Conservation (phyloP, 2,797 vertebrate genomes). For the Notolabrus celidotus region DNA sequence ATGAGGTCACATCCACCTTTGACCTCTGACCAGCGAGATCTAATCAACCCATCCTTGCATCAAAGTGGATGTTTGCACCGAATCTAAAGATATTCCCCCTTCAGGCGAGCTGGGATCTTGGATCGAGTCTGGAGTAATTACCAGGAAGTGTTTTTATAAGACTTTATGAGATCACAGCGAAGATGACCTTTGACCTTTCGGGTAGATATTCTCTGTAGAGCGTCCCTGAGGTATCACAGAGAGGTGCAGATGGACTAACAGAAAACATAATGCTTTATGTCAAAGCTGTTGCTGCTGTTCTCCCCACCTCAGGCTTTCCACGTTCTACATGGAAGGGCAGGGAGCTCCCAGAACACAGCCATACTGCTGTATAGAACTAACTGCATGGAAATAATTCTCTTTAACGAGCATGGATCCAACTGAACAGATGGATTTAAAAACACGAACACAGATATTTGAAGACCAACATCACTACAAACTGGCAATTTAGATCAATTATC, state of each 20-base stretch:
- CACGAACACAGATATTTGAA: neutral
- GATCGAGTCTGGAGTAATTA: neutral
- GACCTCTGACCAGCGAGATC: neutral
- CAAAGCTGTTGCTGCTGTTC: too few relatives aligned
- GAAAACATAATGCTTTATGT: too few relatives aligned
- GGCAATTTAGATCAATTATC: too few relatives aligned
- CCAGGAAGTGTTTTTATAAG: neutral
- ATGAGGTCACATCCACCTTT: neutral
- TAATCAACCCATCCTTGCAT: neutral
- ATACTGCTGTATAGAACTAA: too few relatives aligned
- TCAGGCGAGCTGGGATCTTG: neutral
- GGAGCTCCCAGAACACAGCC: too few relatives aligned
- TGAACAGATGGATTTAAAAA: neutral
- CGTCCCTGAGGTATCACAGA: too few relatives aligned
- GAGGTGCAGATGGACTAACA: too few relatives aligned
- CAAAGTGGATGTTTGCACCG: neutral
- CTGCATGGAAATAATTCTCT: too few relatives aligned
- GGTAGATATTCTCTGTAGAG: neutral
- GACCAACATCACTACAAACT: too few relatives aligned
- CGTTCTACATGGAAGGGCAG: too few relatives aligned
- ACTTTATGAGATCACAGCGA: neutral
- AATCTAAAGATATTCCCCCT: neutral
- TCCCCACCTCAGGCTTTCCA: too few relatives aligned
- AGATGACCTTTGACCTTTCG: neutral
- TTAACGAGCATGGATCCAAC: too few relatives aligned